These are phyloP conservation scores for Porphyrio hochstetteri DNA, from an alignment of 2,113 vertebrate species.

Conservation along the genomic window DNA sequence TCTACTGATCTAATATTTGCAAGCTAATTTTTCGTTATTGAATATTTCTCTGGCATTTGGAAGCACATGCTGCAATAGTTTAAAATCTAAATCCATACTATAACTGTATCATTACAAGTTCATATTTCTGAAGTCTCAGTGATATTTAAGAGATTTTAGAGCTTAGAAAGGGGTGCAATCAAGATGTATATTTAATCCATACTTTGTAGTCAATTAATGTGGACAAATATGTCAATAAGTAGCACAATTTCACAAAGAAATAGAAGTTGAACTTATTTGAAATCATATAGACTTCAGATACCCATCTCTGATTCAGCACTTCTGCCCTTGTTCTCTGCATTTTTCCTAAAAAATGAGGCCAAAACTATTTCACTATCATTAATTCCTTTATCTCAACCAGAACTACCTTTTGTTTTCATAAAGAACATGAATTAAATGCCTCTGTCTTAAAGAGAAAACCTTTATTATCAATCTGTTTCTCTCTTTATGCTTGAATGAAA, in stretches of 20 bases:
- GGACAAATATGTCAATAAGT: background rate
- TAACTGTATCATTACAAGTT: conserved; percentile 27
- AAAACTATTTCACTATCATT: background rate
- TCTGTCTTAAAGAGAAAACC: background rate
- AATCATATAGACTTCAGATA: background rate
- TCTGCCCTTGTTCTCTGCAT: background rate
- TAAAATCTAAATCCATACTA: background rate
- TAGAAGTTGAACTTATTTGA: background rate
- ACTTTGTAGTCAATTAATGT: background rate
- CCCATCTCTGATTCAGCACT: background rate
- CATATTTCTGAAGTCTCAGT: background rate
- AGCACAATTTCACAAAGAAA: background rate
- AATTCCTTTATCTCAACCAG: background rate
- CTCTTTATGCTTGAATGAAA: background rate
- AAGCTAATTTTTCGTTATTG: conserved; percentile 44
- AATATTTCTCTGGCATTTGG: conserved; percentile 17
- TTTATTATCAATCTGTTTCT: background rate
- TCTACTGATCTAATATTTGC: conserved; percentile 7
- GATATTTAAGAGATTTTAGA: conserved; percentile 6
- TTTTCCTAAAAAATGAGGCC: background rate
- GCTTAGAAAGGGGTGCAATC: background rate
- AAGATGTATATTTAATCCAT: background rate
- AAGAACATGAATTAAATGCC: background rate
- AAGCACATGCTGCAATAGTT: conserved; percentile 13
- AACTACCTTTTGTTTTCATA: background rate